Evolutionary conservation across 2,113 vertebrate species (phyloP).

Genomic region (Menura novaehollandiae): DNA sequence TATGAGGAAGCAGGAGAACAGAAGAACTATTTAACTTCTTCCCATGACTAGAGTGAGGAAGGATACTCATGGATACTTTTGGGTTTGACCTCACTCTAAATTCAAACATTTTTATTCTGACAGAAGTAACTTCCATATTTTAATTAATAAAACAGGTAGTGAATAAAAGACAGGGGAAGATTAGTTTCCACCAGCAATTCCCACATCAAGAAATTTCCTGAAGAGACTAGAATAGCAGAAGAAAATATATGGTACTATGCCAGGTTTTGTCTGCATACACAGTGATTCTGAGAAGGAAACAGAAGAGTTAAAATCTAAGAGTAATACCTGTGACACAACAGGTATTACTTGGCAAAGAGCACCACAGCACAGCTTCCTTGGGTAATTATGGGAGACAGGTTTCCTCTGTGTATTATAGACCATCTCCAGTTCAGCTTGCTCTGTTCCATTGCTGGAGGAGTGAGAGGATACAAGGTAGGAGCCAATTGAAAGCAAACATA

Average conservation of each 20-base stretch:
- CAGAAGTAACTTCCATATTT: neutral
- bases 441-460: neutral
- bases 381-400: neutral
- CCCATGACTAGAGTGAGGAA: neutral
- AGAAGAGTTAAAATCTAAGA: neutral
- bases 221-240: neutral
- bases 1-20: neutral
- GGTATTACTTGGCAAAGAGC: neutral
- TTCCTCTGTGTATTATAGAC: neutral
- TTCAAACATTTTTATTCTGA: neutral
- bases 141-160: neutral
- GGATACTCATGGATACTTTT: accelerated
- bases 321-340: neutral
- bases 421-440: neutral
- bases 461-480: neutral
- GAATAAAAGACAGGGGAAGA: neutral
- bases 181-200: neutral
- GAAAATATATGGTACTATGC: neutral
- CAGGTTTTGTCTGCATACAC: neutral
- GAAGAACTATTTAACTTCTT: neutral
- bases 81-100: neutral
- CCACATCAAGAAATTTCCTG: neutral
- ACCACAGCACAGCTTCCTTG: neutral
- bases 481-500: neutral
- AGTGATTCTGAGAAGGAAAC: neutral